These are phyloP conservation scores for Pseudomyrmex sp. DNA, from an alignment of 1,140 invertebrate species.

Conservation along the genomic window DNA sequence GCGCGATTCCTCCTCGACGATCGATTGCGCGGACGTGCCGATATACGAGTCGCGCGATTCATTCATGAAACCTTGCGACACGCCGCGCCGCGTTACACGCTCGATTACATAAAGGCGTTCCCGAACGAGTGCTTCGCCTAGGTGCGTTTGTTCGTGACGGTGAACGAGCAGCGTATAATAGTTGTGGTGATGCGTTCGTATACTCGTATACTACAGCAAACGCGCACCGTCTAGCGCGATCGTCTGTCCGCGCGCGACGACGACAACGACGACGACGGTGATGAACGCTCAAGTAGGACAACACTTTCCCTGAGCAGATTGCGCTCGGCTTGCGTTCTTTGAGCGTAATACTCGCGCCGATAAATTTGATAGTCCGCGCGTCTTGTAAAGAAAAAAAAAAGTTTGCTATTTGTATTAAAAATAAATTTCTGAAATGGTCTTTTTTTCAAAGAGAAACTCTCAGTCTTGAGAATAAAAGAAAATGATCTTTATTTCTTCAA, in stretches of 20 bases:
- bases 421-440: neutral
- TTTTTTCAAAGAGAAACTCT: too few species aligned
- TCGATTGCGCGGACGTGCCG: conserved; percentile 15
- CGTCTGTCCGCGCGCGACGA: conserved; percentile 19
- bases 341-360: conserved; percentile 24
- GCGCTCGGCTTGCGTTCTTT: conserved; percentile 42
- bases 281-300: conserved; percentile 62
- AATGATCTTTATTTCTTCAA: too few species aligned
- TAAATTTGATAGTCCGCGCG: conserved; percentile 4
- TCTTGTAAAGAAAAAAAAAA: neutral
- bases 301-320: conserved; percentile 63
- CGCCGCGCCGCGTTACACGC: conserved; percentile 52
- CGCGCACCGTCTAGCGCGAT: neutral
- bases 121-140: conserved; percentile 45
- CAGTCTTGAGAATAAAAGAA: too few species aligned
- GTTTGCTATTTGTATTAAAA: neutral
- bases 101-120: conserved; percentile 62
- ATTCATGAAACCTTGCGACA: conserved; percentile 68
- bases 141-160: conserved; percentile 45
- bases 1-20: conserved; percentile 1
- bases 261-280: conserved; percentile 17
- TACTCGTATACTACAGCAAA: conserved; percentile 20
- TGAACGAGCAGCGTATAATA: conserved; percentile 30
- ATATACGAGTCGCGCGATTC: conserved; percentile 43
- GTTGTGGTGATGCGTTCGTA: conserved; percentile 3